These are phyloP conservation scores for Sigmodon hispidus DNA, from an alignment of 2,113 vertebrate genomes.

Conservation along the genomic window DNA sequence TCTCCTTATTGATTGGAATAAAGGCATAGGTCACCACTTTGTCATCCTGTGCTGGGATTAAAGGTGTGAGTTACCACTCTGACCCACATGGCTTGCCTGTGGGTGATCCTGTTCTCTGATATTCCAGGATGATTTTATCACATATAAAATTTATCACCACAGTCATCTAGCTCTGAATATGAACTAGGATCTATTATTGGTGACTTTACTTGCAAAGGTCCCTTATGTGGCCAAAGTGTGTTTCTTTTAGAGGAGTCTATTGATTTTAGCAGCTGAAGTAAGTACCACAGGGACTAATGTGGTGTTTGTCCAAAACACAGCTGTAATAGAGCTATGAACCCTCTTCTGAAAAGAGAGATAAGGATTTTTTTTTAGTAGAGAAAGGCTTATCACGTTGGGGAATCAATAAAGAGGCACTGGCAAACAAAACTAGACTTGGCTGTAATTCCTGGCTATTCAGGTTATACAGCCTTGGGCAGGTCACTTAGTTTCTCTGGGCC, in stretches of 20 bases:
- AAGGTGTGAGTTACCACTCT: no score
- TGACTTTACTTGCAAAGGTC: background rate
- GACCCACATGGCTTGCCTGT: no score
- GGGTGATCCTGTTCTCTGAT: no score
- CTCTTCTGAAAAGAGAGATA: background rate
- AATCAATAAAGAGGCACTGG: background rate
- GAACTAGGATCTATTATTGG: background rate
- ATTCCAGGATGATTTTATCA: no score
- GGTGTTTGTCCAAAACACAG: background rate
- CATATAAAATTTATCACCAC: background rate
- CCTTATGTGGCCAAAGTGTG: background rate
- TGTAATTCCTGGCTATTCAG: background rate
- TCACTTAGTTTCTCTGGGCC: background rate
- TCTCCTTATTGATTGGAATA: no score
- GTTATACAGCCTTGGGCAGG: background rate
- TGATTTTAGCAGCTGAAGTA: background rate
- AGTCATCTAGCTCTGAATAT: background rate
- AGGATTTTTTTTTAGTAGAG: background rate
- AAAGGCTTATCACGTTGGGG: background rate
- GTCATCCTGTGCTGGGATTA: no score
- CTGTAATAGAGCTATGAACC: background rate
- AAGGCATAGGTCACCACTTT: no score
- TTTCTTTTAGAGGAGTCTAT: background rate
- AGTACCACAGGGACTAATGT: background rate
- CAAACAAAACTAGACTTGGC: background rate